A percentile compares a stretch with the other conserved stretches of the same genome.
phyloP scores from a whole-genome alignment of 1,140 invertebrate species.

The Euwallacea similis region DNA sequence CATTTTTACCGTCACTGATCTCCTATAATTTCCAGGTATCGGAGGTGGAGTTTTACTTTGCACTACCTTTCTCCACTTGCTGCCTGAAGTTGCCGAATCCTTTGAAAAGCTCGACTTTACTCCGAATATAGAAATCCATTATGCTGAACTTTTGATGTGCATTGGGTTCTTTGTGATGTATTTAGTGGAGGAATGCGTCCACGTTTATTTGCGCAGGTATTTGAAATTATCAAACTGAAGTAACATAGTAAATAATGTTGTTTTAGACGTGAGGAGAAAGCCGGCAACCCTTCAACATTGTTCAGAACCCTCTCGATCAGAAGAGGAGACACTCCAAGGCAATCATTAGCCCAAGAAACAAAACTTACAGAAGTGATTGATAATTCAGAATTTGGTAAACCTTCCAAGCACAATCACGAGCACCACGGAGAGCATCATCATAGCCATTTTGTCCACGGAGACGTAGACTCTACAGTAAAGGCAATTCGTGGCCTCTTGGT shows the following conservation, averaged over 20 bases:
- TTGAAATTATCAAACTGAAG: background rate
- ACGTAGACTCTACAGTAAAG: conserved; percentile 65
- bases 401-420: conserved; percentile 19
- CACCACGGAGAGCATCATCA: conserved; percentile 40
- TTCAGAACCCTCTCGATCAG: conserved; percentile 46
- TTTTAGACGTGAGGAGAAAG: conserved; percentile 16
- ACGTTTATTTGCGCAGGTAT: conserved; percentile 63
- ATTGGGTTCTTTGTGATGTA: conserved; percentile 84
- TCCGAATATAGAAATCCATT: conserved; percentile 61
- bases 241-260: background rate
- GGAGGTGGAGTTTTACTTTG: conserved; percentile 89
- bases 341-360: background rate
- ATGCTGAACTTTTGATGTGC: conserved; percentile 73
- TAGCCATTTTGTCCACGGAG: conserved; percentile 51
- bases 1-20: no score
- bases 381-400: background rate
- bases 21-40: conserved; percentile 60
- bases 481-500: conserved; percentile 75
- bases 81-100: conserved; percentile 83
- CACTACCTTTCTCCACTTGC: conserved; percentile 86
- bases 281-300: conserved; percentile 31
- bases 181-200: conserved; percentile 79
- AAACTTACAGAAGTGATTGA: conserved; percentile 25
- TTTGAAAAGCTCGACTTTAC: conserved; percentile 62
- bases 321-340: conserved; percentile 40